Evolutionary conservation across 1,140 invertebrate species (phyloP).

Genomic region (Batillaria attramentaria): DNA sequence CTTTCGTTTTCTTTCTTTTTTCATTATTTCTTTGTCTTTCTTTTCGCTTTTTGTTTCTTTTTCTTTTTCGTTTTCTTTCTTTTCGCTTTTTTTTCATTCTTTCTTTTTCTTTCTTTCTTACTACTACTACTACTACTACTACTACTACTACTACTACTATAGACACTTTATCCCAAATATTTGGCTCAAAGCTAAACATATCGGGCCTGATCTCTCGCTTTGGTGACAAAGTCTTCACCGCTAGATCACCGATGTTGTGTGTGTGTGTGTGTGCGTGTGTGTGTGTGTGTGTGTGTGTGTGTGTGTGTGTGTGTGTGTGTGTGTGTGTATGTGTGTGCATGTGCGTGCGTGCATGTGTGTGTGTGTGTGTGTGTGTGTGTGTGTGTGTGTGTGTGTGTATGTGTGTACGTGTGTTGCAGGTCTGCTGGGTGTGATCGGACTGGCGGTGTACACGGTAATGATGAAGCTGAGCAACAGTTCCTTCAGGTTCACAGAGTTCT

Average conservation of each 20-base stretch:
- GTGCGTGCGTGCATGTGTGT: neutral
- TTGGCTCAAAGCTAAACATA: too few species aligned
- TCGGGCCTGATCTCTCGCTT: too few species aligned
- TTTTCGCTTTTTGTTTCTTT: too few species aligned
- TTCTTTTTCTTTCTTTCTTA: neutral
- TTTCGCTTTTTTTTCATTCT: neutral
- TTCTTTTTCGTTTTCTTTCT: neutral
- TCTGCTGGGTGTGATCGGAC: neutral
- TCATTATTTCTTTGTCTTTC: too few species aligned
- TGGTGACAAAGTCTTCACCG: too few species aligned
- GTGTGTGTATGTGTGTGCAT: neutral
- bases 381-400: neutral
- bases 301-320: constrained; percentile 7
- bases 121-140: too few species aligned
- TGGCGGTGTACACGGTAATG: constrained; percentile 31
- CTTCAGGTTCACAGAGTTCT: neutral
- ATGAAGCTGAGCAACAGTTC: constrained; percentile 16
- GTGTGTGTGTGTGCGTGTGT: constrained; percentile 5
- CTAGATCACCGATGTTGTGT: too few species aligned
- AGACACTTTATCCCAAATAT: too few species aligned
- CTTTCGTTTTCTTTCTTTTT: too few species aligned
- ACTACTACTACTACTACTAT: too few species aligned
- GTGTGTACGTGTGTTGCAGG: neutral
- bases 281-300: constrained; percentile 2
- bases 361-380: constrained; percentile 1